phyloP scores from a whole-genome alignment of 2,113 vertebrate genomes.

The Nibea albiflora region DNA sequence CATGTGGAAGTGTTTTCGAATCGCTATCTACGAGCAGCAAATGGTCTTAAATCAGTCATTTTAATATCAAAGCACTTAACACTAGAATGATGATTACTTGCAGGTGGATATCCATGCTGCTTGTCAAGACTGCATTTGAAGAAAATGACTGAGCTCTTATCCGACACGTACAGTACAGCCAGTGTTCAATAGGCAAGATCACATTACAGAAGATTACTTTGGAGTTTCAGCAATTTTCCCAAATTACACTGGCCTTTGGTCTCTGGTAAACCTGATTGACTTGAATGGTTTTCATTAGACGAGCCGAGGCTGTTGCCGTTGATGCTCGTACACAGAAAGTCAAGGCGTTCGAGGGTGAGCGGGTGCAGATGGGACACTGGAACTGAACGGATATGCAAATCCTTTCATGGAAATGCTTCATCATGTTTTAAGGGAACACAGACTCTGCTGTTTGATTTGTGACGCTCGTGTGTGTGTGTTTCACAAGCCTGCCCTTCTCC shows the following conservation, averaged over 20 bases:
- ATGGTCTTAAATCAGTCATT: conserved; percentile 85
- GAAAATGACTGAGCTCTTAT: conserved; percentile 85
- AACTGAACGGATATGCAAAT: conserved; percentile 65
- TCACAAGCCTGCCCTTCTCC: conserved; percentile 33
- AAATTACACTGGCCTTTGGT: conserved; percentile 86
- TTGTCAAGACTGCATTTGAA: conserved; percentile 81
- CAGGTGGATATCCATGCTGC: conserved; percentile 79
- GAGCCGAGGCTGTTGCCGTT: conserved; percentile 65
- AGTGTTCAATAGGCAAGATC: conserved; percentile 80
- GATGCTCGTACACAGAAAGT: conserved; percentile 74
- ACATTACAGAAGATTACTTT: conserved; percentile 85
- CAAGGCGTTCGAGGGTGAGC: conserved; percentile 65
- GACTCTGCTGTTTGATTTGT: conserved; percentile 36
- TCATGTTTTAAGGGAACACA: conserved; percentile 45
- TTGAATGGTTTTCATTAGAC: conserved; percentile 87
- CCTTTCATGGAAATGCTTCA: conserved; percentile 54
- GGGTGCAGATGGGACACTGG: conserved; percentile 72
- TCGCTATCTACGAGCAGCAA: conserved; percentile 81
- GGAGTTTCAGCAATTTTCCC: conserved; percentile 83
- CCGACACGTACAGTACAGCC: conserved; percentile 85
- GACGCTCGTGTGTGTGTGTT: conserved; percentile 34
- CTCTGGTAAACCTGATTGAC: conserved; percentile 83
- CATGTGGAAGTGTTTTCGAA: conserved; percentile 83
- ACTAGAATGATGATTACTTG: conserved; percentile 85
- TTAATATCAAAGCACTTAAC: conserved; percentile 88